Base-by-base conservation (phyloP, 2,888 invertebrate species). In the Drosophila longiperda region DNA sequence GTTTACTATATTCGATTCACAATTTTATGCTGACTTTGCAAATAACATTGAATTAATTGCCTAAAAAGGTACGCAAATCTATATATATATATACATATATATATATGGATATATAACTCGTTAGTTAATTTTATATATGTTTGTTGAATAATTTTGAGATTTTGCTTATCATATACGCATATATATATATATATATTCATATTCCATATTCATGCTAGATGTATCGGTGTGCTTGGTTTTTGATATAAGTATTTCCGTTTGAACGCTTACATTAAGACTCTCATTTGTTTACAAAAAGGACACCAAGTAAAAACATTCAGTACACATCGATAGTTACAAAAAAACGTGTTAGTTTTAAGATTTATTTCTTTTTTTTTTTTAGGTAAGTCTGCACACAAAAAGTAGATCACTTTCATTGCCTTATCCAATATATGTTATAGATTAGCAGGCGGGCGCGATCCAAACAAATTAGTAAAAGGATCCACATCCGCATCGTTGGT, bases 191-290 rank as follows among this genome's bases (percentile, higher is more conserved):
- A 32, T 42, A 26, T 53, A 64, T 57, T 42, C 45, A 38, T 67
- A 52, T 68, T 54, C 52, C 66, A 71, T 66, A 54, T 66, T 57
- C 49, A 66, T 83, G 88, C 86, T 86, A 85, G 84, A 80, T 87
- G 73, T 87, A 87, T 87, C 87, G 87, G 87, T 87, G 89, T 89
- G 87, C 87, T 89, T 87, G 77, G 85, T 82, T 89, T 84, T 85
- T 83, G 80, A 83, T 84, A 83, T 87, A 77, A 83, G 73, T 82
- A 74, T 69, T 80, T 71, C 71, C 49, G 60, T 62, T 69, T 80
- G 59, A 79, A 74, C 68, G 60, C 53, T 76, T 65, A 61, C 45
- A 29, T 57, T 63, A 70, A 78, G 78, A 78, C 58, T 73, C 67
- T 75, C 67, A 49, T 36, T 57, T 52, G 45, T 4, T 45, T 45